A percentile compares a stretch with the other conserved stretches of the same genome.
phyloP scores from a whole-genome alignment of 2,113 vertebrate genomes.

The Numida meleagris region DNA sequence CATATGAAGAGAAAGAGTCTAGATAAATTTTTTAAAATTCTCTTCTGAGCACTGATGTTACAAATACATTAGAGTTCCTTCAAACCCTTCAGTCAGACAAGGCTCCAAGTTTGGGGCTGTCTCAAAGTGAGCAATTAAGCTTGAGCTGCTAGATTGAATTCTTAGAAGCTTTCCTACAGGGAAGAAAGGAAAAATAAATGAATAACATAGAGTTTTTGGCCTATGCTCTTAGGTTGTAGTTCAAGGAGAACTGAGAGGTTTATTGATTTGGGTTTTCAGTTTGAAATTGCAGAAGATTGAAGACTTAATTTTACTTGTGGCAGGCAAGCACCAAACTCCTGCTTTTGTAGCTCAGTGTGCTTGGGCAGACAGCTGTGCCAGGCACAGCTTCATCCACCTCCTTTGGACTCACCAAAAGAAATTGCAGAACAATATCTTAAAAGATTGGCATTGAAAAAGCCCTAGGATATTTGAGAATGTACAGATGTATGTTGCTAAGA shows the following conservation, averaged over 20 bases:
- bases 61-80: conserved; percentile 2
- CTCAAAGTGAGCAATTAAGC: conserved; percentile 47
- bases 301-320: conserved; percentile 28
- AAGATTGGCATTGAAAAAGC: background rate
- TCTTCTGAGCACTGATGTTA: background rate
- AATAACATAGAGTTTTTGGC: background rate
- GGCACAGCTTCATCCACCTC: background rate
- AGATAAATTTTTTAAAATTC: background rate
- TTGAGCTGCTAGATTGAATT: conserved; percentile 17
- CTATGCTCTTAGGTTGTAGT: background rate
- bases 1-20: background rate
- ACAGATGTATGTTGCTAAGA: background rate
- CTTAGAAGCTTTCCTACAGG: conserved; percentile 23
- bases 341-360: background rate
- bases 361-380: background rate
- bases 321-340: background rate
- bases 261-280: conserved; percentile 18
- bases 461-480: background rate
- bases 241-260: background rate
- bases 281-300: conserved; percentile 11
- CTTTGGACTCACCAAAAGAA: background rate
- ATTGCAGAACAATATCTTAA: background rate
- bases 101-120: conserved; percentile 10
- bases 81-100: conserved; percentile 6
- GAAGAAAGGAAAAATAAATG: background rate